Evolutionary conservation across 1,140 invertebrate genomes (phyloP).

Genomic region (Parasteatoda tepidariorum): DNA sequence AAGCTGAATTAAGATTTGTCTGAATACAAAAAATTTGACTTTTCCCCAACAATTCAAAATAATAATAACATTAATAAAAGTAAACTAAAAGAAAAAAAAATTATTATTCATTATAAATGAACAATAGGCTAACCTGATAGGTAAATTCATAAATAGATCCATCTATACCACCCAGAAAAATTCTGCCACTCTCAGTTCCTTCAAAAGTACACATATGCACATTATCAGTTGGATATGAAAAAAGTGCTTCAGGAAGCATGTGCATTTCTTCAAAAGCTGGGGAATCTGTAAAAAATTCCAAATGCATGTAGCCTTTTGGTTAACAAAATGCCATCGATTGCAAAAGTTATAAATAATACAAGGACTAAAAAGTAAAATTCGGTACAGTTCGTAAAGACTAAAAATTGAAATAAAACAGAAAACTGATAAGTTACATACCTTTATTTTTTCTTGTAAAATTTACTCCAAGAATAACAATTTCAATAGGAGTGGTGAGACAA

Average conservation of each 20-base stretch:
- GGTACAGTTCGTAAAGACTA: background rate
- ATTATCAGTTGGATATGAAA: slow-evolving; percentile 92
- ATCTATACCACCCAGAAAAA: slow-evolving; percentile 95
- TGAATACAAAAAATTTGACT: no score
- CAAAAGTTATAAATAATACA: background rate
- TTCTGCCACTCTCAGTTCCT: slow-evolving; percentile 84
- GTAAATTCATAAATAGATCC: slow-evolving; percentile 94
- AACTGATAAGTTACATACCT: slow-evolving; percentile 61
- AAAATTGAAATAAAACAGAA: background rate
- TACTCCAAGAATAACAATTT: slow-evolving; percentile 77
- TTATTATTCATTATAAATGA: no score
- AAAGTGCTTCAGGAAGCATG: slow-evolving; percentile 92
- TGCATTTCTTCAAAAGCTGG: slow-evolving; percentile 81
- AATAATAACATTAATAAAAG: no score
- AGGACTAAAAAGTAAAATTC: background rate
- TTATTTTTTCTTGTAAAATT: slow-evolving; percentile 68
- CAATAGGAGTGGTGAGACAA: slow-evolving; percentile 89
- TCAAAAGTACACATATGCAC: slow-evolving; percentile 85
- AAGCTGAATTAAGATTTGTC: no score
- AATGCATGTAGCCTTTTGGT: background rate
- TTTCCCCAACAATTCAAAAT: no score
- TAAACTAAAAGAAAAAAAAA: no score
- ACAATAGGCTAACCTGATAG: slow-evolving; percentile 91
- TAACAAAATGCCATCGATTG: background rate
- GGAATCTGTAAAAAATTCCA: slow-evolving; percentile 26